Evolutionary conservation across 2,888 invertebrate genomes (phyloP).

Genomic region (Melieria picta): DNA sequence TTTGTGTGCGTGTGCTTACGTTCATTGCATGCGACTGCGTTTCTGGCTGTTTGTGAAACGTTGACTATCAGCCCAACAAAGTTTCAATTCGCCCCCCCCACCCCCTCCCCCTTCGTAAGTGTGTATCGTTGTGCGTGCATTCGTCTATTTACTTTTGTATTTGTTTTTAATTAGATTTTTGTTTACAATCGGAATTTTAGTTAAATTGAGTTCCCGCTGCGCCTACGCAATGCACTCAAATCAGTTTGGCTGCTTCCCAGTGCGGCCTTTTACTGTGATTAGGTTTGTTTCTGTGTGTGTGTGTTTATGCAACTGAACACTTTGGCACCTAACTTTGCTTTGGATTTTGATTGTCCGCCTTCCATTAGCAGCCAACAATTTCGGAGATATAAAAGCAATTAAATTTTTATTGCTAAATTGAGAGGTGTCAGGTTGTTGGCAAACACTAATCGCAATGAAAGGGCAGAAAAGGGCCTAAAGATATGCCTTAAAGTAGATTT

Average conservation of each 20-base stretch:
- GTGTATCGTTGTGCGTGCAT: not conserved
- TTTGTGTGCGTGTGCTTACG: constrained; percentile 41
- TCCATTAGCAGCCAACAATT: not conserved
- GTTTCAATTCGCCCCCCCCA: constrained; percentile 1
- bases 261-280: constrained; percentile 13
- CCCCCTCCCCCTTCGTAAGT: not conserved
- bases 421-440: no score
- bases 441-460: no score
- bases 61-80: constrained; percentile 9
- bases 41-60: not conserved
- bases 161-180: constrained; percentile 59
- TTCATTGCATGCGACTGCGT: constrained; percentile 36
- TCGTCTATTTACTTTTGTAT: constrained; percentile 52
- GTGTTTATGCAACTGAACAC: not conserved
- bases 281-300: not conserved
- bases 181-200: constrained; percentile 55
- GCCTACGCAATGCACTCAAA: not conserved
- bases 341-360: not conserved
- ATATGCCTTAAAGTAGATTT: no score
- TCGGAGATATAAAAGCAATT: constrained; percentile 21
- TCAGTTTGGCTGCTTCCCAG: constrained; percentile 13
- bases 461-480: no score
- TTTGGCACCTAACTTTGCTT: not conserved
- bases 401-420: not conserved
- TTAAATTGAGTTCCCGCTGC: constrained; percentile 52